A percentile compares a stretch with the other conserved stretches of the same genome.
phyloP scores from a whole-genome alignment of 2,113 vertebrate species.

The Myxocyprinus asiaticus region DNA sequence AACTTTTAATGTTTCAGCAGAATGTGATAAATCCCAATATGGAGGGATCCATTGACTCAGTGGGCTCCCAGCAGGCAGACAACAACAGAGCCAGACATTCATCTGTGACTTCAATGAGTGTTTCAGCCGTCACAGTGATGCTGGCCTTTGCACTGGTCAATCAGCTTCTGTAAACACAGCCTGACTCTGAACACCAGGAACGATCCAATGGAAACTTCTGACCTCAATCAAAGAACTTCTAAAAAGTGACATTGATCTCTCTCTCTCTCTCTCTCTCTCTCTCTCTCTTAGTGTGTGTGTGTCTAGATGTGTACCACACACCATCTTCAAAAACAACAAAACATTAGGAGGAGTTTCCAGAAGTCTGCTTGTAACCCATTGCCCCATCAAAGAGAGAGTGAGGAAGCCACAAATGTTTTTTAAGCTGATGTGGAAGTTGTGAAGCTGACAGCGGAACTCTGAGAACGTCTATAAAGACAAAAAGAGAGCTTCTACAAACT shows the following conservation, averaged over 20 bases:
- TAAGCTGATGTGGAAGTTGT: not conserved
- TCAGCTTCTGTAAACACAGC: slow-evolving; percentile 50
- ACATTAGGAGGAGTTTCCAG: not conserved
- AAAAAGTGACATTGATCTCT: slow-evolving; percentile 43
- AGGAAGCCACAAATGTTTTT: not conserved
- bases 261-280: slow-evolving; percentile 16
- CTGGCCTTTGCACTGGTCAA: slow-evolving; percentile 38
- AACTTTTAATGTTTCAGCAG: slow-evolving; percentile 23
- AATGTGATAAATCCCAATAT: slow-evolving; percentile 48
- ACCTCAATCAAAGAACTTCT: slow-evolving; percentile 41
- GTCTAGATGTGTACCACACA: slow-evolving; percentile 29
- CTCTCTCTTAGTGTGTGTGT: slow-evolving; percentile 32
- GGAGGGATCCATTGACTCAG: slow-evolving; percentile 45
- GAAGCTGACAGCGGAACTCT: not conserved
- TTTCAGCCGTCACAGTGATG: slow-evolving; percentile 40
- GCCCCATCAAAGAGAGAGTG: not conserved
- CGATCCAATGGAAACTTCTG: slow-evolving; percentile 34
- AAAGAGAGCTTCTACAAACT: not conserved
- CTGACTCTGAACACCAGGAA: slow-evolving; percentile 40
- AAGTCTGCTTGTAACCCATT: not conserved
- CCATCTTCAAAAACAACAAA: slow-evolving; percentile 35
- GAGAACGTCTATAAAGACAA: not conserved
- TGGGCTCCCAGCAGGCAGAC: slow-evolving; percentile 50
- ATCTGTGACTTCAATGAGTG: slow-evolving; percentile 35
- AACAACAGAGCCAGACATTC: slow-evolving; percentile 54